Evolutionary conservation across 2,888 invertebrate genomes (phyloP).

Genomic region (Mesoligia furuncula): DNA sequence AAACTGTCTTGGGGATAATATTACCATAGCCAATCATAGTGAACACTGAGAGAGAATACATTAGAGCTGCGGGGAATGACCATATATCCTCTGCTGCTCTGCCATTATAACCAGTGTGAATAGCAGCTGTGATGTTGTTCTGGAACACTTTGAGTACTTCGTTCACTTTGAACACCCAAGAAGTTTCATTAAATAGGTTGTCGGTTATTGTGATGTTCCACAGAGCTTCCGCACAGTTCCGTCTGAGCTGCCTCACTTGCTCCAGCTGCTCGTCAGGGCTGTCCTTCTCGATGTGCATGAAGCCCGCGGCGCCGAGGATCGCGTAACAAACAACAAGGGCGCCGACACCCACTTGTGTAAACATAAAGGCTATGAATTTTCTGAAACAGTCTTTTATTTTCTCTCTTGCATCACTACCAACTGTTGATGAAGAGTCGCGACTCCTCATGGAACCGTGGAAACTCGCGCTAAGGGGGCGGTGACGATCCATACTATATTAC

Average conservation of each 20-base stretch:
- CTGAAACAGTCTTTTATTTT: conserved; percentile 96
- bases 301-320: conserved; percentile 95
- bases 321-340: conserved; percentile 96
- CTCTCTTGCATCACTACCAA: conserved; percentile 92
- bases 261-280: conserved; percentile 88
- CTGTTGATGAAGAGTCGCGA: conserved; percentile 92
- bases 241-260: conserved; percentile 88
- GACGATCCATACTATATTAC: conserved; percentile 79
- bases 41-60: conserved; percentile 96
- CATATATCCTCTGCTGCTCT: conserved; percentile 93
- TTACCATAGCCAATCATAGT: conserved; percentile 98
- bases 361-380: conserved; percentile 97
- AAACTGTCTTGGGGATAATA: conserved; percentile 94
- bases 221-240: conserved; percentile 91
- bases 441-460: conserved; percentile 92
- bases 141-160: conserved; percentile 92
- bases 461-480: conserved; percentile 81
- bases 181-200: conserved; percentile 92
- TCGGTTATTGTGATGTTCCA: conserved; percentile 93
- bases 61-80: conserved; percentile 96
- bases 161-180: conserved; percentile 92
- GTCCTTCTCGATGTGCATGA: conserved; percentile 94
- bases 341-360: conserved; percentile 97
- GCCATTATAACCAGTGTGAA: conserved; percentile 94
- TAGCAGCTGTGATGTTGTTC: conserved; percentile 91